These are phyloP conservation scores for Luperina nickerlii DNA, from an alignment of 2,888 invertebrate genomes.

Conservation along the genomic window DNA sequence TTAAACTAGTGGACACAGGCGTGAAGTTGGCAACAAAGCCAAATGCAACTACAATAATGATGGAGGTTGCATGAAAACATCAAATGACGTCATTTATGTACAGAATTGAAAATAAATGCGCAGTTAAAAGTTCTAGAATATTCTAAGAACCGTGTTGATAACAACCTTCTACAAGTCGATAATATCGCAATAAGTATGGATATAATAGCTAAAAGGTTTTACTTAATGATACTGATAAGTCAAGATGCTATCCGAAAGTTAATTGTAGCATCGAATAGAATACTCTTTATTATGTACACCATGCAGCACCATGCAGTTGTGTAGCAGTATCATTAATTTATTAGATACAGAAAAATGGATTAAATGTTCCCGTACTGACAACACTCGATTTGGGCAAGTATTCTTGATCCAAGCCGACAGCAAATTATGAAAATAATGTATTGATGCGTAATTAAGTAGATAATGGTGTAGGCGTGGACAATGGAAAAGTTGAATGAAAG, in stretches of 20 bases:
- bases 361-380: neutral
- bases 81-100: constrained; percentile 22
- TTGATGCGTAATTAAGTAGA: neutral
- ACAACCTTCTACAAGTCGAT: neutral
- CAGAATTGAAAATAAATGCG: constrained; percentile 39
- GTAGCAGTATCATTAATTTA: neutral
- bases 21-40: constrained; percentile 39
- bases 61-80: constrained; percentile 1
- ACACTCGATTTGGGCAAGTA: neutral
- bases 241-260: neutral
- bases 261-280: neutral
- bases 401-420: neutral
- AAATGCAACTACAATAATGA: constrained; percentile 13
- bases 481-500: neutral
- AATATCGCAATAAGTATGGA: neutral
- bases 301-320: too few species aligned
- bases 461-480: neutral
- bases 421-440: neutral
- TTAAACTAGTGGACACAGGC: constrained; percentile 28
- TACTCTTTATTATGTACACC: too few species aligned
- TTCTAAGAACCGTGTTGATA: constrained; percentile 2
- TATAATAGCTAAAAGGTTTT: neutral
- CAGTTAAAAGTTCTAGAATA: constrained; percentile 17
- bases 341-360: neutral
- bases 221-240: neutral